Evolutionary conservation across 2,113 vertebrate genomes (phyloP).

Genomic region (Psilopsiagon aymara): DNA sequence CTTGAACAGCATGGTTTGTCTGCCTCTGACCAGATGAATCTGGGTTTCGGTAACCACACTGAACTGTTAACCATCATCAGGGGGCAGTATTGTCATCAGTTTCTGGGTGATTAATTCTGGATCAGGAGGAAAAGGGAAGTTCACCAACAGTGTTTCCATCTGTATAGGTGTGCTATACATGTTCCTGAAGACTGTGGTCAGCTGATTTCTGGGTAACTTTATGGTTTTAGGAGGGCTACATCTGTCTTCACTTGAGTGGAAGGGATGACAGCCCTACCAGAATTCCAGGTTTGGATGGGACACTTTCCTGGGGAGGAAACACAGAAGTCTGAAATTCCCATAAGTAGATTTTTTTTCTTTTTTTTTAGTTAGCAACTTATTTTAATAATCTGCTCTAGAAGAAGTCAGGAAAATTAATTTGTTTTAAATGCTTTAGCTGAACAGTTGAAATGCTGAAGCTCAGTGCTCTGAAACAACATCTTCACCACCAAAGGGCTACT

Average conservation of each 20-base stretch:
- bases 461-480: neutral
- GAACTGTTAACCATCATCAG: neutral
- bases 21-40: neutral
- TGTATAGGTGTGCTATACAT: neutral
- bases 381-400: neutral
- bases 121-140: neutral
- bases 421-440: neutral
- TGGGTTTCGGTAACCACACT: neutral
- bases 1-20: neutral
- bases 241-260: neutral
- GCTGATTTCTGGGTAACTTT: neutral
- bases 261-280: neutral
- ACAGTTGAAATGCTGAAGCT: neutral
- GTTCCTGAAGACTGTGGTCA: neutral
- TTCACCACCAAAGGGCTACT: neutral
- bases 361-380: neutral
- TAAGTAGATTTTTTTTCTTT: neutral
- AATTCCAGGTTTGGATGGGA: neutral
- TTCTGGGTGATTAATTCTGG: neutral
- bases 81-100: too few species aligned
- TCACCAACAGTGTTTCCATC: neutral
- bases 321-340: neutral
- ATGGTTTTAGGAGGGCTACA: neutral
- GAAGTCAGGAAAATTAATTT: neutral
- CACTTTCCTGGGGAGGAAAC: neutral